Evolutionary conservation across 2,888 invertebrate genomes (phyloP).

Genomic region (Odontothrips loti): DNA sequence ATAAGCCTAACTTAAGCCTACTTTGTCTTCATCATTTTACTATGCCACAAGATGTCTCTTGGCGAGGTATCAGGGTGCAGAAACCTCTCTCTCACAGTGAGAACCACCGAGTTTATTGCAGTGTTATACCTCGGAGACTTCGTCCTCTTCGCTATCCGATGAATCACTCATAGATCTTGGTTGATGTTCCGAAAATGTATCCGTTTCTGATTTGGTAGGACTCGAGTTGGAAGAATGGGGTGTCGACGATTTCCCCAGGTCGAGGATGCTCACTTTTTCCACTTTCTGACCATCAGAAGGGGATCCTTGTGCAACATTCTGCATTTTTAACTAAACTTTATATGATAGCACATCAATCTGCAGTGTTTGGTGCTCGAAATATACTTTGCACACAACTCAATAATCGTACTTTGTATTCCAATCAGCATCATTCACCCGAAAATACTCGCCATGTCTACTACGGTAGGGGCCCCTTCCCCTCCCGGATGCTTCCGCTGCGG

Average conservation of each 20-base stretch:
- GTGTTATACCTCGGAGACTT: slow-evolving; percentile 84
- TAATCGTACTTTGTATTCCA: slow-evolving; percentile 42
- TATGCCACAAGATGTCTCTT: slow-evolving; percentile 61
- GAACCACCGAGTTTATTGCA: slow-evolving; percentile 29
- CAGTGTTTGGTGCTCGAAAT: slow-evolving; percentile 43
- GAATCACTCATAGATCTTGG: slow-evolving; percentile 88
- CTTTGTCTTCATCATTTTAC: slow-evolving; percentile 26
- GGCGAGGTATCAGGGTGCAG: slow-evolving; percentile 46
- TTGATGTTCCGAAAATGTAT: slow-evolving; percentile 78
- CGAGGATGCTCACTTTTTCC: slow-evolving; percentile 66
- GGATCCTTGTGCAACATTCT: slow-evolving; percentile 79
- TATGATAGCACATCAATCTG: slow-evolving; percentile 51
- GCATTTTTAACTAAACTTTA: slow-evolving; percentile 75
- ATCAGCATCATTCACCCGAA: slow-evolving; percentile 49
- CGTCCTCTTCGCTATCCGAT: slow-evolving; percentile 94
- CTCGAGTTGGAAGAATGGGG: slow-evolving; percentile 80
- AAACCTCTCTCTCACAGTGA: slow-evolving; percentile 31
- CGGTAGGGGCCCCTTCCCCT: slow-evolving; percentile 36
- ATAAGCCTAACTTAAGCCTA: slow-evolving; percentile 29
- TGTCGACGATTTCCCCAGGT: slow-evolving; percentile 57
- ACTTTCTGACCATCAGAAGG: slow-evolving; percentile 75
- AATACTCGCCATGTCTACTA: slow-evolving; percentile 41
- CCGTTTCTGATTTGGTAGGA: slow-evolving; percentile 79
- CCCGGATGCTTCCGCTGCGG: slow-evolving; percentile 40
- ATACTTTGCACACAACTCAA: slow-evolving; percentile 45